Percentiles rank a stretch among this genome's conserved stretches.
Conservation (phyloP, 2,113 vertebrate genomes). For the Struthio camelus region DNA sequence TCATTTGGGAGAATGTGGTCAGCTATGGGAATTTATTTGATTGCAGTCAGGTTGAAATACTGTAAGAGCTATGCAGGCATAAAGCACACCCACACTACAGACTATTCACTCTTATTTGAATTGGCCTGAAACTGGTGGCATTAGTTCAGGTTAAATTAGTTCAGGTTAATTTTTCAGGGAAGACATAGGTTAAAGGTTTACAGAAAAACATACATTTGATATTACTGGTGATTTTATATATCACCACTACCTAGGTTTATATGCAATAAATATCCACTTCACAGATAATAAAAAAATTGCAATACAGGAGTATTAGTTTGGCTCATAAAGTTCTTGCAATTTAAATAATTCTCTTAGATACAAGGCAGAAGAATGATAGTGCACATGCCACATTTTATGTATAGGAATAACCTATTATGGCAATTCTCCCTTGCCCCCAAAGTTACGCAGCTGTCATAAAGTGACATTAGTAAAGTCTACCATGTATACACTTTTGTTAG, state of each 20-base stretch:
- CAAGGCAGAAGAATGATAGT: neutral
- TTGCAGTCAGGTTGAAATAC: neutral
- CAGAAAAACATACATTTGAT: neutral
- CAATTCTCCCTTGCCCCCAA: neutral
- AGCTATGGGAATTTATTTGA: neutral
- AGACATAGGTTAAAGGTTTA: neutral
- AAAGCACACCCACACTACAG: neutral
- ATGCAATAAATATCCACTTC: neutral
- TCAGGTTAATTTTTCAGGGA: neutral
- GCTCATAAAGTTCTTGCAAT: neutral
- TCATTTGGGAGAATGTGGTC: neutral
- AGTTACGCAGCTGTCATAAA: neutral
- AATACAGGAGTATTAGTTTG: neutral
- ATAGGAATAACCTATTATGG: neutral
- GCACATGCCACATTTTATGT: neutral
- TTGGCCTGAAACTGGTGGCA: neutral
- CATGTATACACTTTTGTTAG: neutral
- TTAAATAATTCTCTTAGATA: neutral
- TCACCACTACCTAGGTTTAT: neutral
- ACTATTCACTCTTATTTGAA: neutral
- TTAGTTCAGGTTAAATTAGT: neutral
- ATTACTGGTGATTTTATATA: neutral
- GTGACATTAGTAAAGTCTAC: neutral
- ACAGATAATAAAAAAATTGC: neutral
- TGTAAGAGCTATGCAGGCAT: neutral